Evolutionary conservation across 2,113 vertebrate species (phyloP), one percentile per base, ranked within the genome.

Genomic region (Grammomys surdaster): DNA sequence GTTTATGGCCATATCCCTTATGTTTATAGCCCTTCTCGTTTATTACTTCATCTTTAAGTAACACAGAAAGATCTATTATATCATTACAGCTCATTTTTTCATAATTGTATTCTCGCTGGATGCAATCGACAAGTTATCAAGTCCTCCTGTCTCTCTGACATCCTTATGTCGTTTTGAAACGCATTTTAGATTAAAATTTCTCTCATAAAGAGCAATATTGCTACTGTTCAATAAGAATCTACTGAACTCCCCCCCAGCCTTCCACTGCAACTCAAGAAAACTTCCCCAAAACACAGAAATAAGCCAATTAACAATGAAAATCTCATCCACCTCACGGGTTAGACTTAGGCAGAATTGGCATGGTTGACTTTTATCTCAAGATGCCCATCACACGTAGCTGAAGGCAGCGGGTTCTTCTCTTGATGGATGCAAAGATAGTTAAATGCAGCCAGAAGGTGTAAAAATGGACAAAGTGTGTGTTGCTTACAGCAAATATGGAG

Each of bases 61-160:
- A 91, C 93, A 94, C 96, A 87, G 26, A 96, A 94, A 94, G 90
- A 93, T 95, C 91, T 89, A 65, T 93, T 93, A 65, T 92, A 90
- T 92, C 95, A 95, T 97, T 96, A 90, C 70, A 56, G 54, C 96
- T 95, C 90, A 86, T 96, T 97, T 97, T 92, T 94, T 95, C 73
- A 46, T 96, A 95, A 94, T 92, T 96, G 67, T 95, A 48, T 92
- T 86, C 95, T 97, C 88, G 58, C 88, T 6, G 3, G 78, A 92
- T 95, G 92, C 76, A 43, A 89, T 78, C 94, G 96, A 96, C 81
- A 90, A 92, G 94, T 97, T 92, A 95, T 92, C 0, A 1, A 97
- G 96, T 86, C 93, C 92, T 95, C 88, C 67, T 86, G 75, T 94
- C 87, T 96, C 96, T 36, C 46, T 88, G 94, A 96, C 67, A 46